Base-by-base conservation (phyloP, 92 coral and sea anemone genomes). In the Phenganax marumi region DNA sequence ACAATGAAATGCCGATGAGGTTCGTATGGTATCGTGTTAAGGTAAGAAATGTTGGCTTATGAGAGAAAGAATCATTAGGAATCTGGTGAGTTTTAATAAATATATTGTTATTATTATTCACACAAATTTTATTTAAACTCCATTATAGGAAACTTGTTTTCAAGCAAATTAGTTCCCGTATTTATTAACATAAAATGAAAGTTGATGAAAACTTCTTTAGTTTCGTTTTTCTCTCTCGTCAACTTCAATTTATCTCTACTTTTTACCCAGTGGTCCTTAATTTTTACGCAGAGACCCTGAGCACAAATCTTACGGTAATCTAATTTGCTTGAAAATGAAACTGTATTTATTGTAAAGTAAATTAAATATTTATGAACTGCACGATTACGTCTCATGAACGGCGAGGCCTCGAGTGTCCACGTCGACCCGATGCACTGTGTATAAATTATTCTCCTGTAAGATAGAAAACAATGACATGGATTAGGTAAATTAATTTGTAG, bases 371-470 rank as follows among this genome's bases (percentile, higher is more conserved):
- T 62, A 62, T 62, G 25, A 19, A 62, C 22, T 58, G 26, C 68
- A 62, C 33, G 25, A 19, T 62, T 39, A 62, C 1, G 48, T 66
- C 49, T 25, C 78, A 9, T 22, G 57, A 12, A 75, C 65, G 23
- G 68, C 57, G 52, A 76, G 50, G n/a, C 68, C 81, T 55, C 57
- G 68, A 5, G 47, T 76, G 33, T 76, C 81, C 50, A 76, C 68
- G 33, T 76, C 81, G 26, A 76, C 58, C 57, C 52, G 24, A 50
- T 76, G 81, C 68, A 76, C 81, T 14, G 68, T 76, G 58, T 76
- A 76, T 76, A 53, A 51, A 25, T 74, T 74, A 24, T 76, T 56
- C 13, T 57, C 19, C 81, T 76, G 81, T 76, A 76, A 76, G 52
- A 76, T 76, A 76, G 17, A 1, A 10, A 12, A 76, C 26, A 52